phyloP scores from a whole-genome alignment of 2,888 invertebrate genomes.

The Proisotoma minuta region DNA sequence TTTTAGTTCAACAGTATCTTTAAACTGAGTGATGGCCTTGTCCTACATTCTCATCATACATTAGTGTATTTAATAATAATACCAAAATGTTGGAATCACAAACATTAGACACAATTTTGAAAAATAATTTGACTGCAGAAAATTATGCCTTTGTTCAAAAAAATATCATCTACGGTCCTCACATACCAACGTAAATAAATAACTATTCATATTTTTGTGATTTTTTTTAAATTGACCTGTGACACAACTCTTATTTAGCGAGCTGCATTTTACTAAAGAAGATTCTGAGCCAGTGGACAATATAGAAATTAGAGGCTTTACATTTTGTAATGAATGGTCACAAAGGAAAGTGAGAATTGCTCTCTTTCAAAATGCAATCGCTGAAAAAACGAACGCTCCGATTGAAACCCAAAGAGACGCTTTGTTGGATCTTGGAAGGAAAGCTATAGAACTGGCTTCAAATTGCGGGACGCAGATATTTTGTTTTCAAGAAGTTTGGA shows the following conservation, averaged over 20 bases:
- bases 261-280: not conserved
- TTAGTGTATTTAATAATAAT: no score
- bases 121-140: not conserved
- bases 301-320: not conserved
- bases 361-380: conserved; percentile 23
- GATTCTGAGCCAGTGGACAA: not conserved
- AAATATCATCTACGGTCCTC: not conserved
- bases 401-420: conserved; percentile 15
- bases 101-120: not conserved
- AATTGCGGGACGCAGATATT: conserved; percentile 17
- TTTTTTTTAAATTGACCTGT: not conserved
- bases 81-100: not conserved
- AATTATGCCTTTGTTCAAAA: not conserved
- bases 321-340: not conserved
- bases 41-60: no score
- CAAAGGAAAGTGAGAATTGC: conserved; percentile 8
- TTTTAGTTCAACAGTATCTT: no score
- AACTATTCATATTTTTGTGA: not conserved
- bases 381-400: conserved; percentile 2
- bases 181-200: not conserved
- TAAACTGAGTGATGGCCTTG: no score
- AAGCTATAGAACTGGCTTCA: conserved; percentile 11
- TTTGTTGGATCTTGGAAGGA: conserved; percentile 6
- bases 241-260: no score
- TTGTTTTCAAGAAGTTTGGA: conserved; percentile 32